These are phyloP conservation scores for Tarsius wallacei DNA, from an alignment of 2,797 vertebrate species.

Conservation along the genomic window DNA sequence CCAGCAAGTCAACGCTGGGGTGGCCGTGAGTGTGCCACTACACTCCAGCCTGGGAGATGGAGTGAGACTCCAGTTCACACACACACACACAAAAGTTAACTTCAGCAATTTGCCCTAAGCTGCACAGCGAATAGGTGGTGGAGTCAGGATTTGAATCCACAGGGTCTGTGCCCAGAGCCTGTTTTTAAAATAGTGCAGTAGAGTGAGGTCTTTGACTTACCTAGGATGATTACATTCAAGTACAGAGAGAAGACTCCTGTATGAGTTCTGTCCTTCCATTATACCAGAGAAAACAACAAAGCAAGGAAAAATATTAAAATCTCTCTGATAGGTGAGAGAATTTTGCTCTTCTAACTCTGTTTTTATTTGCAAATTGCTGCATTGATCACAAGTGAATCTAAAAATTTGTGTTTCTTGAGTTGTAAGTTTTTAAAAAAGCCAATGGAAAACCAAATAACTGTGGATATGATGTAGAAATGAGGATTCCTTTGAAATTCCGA, in stretches of 20 bases:
- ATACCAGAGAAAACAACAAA: not conserved
- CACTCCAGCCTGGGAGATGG: too few relatives aligned
- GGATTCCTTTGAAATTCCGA: not conserved
- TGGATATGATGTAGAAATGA: conserved; percentile 29
- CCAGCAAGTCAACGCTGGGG: too few relatives aligned
- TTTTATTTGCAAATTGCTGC: not conserved
- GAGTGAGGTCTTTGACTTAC: not conserved
- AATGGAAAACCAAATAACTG: not conserved
- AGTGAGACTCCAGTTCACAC: too few relatives aligned
- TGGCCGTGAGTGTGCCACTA: too few relatives aligned
- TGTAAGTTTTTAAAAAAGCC: conserved; percentile 50
- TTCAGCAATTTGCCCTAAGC: not conserved
- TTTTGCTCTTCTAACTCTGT: not conserved
- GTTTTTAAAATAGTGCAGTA: not conserved
- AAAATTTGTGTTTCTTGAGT: not conserved
- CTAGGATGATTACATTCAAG: not conserved
- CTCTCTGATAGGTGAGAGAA: not conserved
- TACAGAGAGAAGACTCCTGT: not conserved
- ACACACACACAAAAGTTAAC: too few relatives aligned
- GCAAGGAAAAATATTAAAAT: conserved; percentile 5
- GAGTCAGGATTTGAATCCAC: not conserved
- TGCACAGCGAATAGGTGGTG: not conserved
- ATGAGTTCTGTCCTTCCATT: not conserved
- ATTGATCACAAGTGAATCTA: not conserved
- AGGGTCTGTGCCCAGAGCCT: not conserved